Evolutionary conservation across 2,888 invertebrate species (phyloP), one percentile per base, ranked within the genome.

Genomic region (Lithodes maja): DNA sequence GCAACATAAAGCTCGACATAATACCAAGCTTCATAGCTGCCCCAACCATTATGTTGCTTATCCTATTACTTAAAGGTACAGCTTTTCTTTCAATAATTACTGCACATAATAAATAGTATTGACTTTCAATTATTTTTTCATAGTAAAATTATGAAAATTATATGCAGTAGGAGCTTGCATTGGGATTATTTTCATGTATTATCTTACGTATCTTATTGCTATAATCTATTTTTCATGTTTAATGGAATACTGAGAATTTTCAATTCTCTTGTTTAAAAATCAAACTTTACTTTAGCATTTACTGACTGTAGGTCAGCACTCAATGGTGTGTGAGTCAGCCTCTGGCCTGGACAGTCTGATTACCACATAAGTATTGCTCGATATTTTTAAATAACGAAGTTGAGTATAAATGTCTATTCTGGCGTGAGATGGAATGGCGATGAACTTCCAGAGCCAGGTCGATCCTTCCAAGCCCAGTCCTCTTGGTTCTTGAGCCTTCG

Each of bases 11-110:
- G 75, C 86, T 82, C 15, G n/a, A 15, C 50, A 7, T n/a, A 7
- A 3, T 81, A 49, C 75, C 49, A 52, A 82, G 82, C 55, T 82
- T 82, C 77, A 82, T 69, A n/a, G 77, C 17, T 49, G 49, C 79
- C 82, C 81, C 61, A 82, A n/a, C 86, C 82, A 15, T 53, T 75
- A 52, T n/a, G 33, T 33, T 33, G 33, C 33, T 33, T 33, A 33
- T 33, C 33, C 15, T 5, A 49, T 50, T 55, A 17, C 53, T 74
- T 33, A 74, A 7, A 83, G 33, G 7, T 15, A 7, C 2, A 83
- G 3, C n/a, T n/a, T 15, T n/a, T 69, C 17, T 50, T n/a, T 53
- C 53, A 71, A 33, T 33, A 33, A 33, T 33, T 33, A 33, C 33
- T 33, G 33, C 33, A 33, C 33, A 33, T 33, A 33, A 33, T 33